Conservation (phyloP, 2,797 vertebrate genomes). For the Pangasius djambal region DNA sequence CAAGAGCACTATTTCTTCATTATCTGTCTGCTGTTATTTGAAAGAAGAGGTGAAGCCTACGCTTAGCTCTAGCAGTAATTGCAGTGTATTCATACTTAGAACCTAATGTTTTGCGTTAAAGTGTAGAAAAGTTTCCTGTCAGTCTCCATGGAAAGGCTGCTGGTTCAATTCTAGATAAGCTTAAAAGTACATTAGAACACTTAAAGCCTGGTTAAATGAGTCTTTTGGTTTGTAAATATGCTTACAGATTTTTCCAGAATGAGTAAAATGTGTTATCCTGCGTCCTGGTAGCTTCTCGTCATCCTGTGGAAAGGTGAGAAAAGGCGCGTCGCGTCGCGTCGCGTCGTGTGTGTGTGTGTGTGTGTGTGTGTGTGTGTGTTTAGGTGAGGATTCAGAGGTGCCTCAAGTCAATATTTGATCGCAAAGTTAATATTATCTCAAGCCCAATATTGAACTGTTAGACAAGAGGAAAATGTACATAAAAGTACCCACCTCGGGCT, state of each 20-base stretch:
- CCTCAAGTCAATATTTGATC: slow-evolving; percentile 80
- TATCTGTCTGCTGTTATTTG: background rate
- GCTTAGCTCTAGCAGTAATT: background rate
- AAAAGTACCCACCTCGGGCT: slow-evolving; percentile 82
- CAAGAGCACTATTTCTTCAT: background rate
- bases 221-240: background rate
- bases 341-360: background rate
- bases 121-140: background rate
- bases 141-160: background rate
- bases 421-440: slow-evolving; percentile 83
- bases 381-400: slow-evolving; percentile 78
- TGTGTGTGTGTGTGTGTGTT: slow-evolving; percentile 56
- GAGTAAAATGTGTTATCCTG: background rate
- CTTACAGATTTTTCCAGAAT: background rate
- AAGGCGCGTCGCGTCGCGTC: background rate
- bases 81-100: background rate
- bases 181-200: background rate
- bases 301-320: slow-evolving; percentile 7
- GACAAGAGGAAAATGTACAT: slow-evolving; percentile 67
- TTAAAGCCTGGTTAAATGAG: background rate
- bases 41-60: background rate
- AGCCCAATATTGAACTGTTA: slow-evolving; percentile 79
- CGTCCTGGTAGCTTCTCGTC: background rate
- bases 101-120: background rate
- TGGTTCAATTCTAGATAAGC: background rate